These are phyloP conservation scores for Xanthorhoe designata DNA, from an alignment of 2,888 invertebrate genomes.

Conservation along the genomic window DNA sequence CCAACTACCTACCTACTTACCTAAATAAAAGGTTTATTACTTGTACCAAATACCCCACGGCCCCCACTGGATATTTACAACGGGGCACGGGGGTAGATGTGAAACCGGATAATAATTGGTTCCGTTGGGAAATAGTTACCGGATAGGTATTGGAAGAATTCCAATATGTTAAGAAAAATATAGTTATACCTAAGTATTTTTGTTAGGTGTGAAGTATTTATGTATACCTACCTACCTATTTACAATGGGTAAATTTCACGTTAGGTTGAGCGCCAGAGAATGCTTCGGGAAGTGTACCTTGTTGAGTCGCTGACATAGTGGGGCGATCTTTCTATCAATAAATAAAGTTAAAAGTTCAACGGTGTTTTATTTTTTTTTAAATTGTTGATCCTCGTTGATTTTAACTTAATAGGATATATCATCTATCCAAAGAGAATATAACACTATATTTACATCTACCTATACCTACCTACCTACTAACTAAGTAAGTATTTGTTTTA, in stretches of 20 bases:
- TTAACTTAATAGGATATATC: too few species aligned
- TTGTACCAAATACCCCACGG: too few species aligned
- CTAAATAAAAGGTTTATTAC: too few species aligned
- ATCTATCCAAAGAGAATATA: too few species aligned
- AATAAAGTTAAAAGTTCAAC: conserved; percentile 63
- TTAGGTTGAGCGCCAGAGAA: conserved; percentile 41
- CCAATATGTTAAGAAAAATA: conserved; percentile 46
- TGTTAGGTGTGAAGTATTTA: conserved; percentile 69
- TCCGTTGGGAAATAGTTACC: neutral
- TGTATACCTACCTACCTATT: too few species aligned
- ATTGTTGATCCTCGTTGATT: too few species aligned
- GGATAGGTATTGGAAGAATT: conserved; percentile 34
- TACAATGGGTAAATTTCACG: conserved; percentile 25
- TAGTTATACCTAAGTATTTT: conserved; percentile 58
- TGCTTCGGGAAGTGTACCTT: conserved; percentile 73
- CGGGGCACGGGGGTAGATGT: neutral
- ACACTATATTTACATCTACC: too few species aligned
- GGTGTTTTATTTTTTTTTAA: conserved; percentile 52
- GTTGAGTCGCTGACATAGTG: conserved; percentile 69
- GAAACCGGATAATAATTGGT: neutral
- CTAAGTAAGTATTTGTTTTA: neutral
- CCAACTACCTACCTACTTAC: too few species aligned
- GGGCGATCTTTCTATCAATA: conserved; percentile 64
- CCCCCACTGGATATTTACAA: neutral
- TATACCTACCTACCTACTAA: neutral